Base-by-base conservation (phyloP, 2,797 vertebrate species). In the Chelon auratus region DNA sequence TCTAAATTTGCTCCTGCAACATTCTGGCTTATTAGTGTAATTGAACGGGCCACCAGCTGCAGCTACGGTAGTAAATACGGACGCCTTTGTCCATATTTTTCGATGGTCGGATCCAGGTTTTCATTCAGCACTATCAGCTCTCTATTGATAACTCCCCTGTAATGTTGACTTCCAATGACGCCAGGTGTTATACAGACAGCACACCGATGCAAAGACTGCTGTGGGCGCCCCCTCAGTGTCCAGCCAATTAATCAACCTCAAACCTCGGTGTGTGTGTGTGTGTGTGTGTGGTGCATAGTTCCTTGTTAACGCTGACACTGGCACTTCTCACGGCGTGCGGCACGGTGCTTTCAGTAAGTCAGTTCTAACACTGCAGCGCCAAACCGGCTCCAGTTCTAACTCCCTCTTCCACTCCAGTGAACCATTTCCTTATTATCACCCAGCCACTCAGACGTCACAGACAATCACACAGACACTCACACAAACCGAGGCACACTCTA, bases 401-500 rank as follows among this genome's bases (percentile, higher is more conserved):
- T 45, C 52, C 68, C 53, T 68, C 48, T 87, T 83, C 74, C 81
- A 70, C 81, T 78, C 61, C 62, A 72, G 64, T 84, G 77, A 85
- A 72, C 78, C 58, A 22, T 79, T 82, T 78, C 76, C 78, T 76
- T 83, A 76, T 84, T 84, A 87, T 87, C 72, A 78, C 43, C 57
- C 70, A 26, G 72, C 72, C 48, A 69, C 77, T 78, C 67, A 68
- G 64, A 77, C 9, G 7, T 78, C 68, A 69, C 30, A 70, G 50
- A 54, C 67, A 76, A 63, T 50, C 37, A 54, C 53, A 69, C 56
- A 64, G 43, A 62, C 48, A 74, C 63, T 65, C 20, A 60, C 63
- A 52, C 9, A 71, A 18, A 68, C 47, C 17, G 43, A 50, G 55
- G 75, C 59, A 59, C 72, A 70, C 75, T 66, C 62, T 60, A 83